Evolutionary conservation across 2,113 vertebrate species (phyloP), one percentile per base, ranked within the genome.

Genomic region (Carollia perspicillata): DNA sequence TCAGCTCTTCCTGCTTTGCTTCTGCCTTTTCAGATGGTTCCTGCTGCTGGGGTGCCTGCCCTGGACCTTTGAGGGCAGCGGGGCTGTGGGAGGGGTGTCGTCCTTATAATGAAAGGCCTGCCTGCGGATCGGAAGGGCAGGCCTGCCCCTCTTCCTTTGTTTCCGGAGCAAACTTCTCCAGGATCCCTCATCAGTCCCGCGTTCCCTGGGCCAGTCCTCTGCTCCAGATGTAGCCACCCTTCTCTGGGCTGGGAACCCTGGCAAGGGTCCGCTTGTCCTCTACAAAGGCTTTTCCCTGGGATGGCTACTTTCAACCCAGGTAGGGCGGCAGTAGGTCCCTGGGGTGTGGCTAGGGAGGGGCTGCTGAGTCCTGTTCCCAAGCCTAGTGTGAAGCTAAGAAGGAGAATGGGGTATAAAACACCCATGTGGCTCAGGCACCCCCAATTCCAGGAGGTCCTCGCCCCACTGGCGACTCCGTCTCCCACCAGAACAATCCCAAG

Each of bases 291-390:
- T 95, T 72, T 40, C 23, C 26, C 22, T 16, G 30, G 7, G 5
- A 5, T 37, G 35, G 10, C 92, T 40, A 2, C 69, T 79, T 49
- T 37, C 26, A n/a, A 30, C 7, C 16, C 83, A 40, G 37, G 23
- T 12, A 0, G 0, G 71, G 28, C 30, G 74, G 72, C 20, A 0
- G 71, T 12, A 20, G 78, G 28, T 33, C 22, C 0, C 0, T 6
- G 30, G 63, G 22, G 10, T 14, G 26, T 49, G 63, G 20, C 53
- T 10, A 3, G 8, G 30, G 37, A 5, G 40, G n/a, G 65, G 66
- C 30, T 26, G 35, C 35, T 0, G 49, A 47, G 3, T 51, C 60
- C 44, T 35, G 14, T 53, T 30, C 37, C 68, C 47, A 66, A 16
- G 65, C 72, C 66, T 23, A 5, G 20, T 14, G 0, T 7, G 65